Conservation (phyloP, 1,140 invertebrate species). For the Heliconius hermathena region DNA sequence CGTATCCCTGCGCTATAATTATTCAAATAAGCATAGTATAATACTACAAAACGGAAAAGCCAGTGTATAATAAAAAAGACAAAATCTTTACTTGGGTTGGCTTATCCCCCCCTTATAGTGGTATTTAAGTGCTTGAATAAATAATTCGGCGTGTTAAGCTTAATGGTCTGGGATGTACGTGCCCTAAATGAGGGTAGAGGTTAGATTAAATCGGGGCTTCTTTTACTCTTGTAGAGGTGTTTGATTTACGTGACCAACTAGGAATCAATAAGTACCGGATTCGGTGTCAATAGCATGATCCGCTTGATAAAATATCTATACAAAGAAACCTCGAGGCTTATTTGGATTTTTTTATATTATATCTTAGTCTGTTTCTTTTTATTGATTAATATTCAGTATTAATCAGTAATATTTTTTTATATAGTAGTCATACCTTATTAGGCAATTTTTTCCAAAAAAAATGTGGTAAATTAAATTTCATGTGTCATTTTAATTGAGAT, state of each 20-base stretch:
- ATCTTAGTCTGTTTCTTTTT: too few species aligned
- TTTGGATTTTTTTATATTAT: background rate
- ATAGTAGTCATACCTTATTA: too few species aligned
- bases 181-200: slow-evolving; percentile 42
- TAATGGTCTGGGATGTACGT: slow-evolving; percentile 49
- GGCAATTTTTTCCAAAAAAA: too few species aligned
- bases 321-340: background rate
- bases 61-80: slow-evolving; percentile 15
- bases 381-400: too few species aligned
- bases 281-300: background rate
- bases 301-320: background rate
- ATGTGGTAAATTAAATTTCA: too few species aligned
- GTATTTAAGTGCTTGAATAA: slow-evolving; percentile 50
- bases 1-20: too few species aligned
- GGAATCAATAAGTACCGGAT: background rate
- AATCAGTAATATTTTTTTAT: too few species aligned
- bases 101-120: slow-evolving; percentile 30
- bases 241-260: slow-evolving; percentile 24
- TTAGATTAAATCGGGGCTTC: slow-evolving; percentile 28
- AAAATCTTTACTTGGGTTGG: slow-evolving; percentile 15
- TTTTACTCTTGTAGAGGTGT: slow-evolving; percentile 29
- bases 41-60: background rate
- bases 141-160: slow-evolving; percentile 53
- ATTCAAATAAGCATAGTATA: background rate
- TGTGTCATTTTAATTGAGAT: too few species aligned